phyloP scores from a whole-genome alignment of 2,113 vertebrate genomes.

The Pelvicachromis taeniatus region DNA sequence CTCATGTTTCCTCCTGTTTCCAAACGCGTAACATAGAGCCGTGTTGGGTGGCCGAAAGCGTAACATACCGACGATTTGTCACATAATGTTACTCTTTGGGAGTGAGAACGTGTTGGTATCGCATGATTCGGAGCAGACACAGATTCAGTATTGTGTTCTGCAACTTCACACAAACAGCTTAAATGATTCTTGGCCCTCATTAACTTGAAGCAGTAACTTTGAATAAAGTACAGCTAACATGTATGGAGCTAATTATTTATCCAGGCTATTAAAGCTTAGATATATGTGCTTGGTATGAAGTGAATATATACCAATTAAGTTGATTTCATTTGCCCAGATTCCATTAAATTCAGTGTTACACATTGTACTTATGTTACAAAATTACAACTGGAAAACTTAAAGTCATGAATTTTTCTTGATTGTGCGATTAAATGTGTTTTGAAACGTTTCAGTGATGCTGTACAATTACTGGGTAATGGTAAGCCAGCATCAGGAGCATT shows the following conservation, averaged over 20 bases:
- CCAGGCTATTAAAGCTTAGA: neutral
- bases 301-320: neutral
- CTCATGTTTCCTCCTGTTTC: too few relatives aligned
- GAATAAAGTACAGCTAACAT: neutral
- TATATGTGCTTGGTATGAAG: neutral
- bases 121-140: neutral
- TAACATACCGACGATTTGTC: too few relatives aligned
- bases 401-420: neutral
- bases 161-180: neutral
- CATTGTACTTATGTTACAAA: rapidly evolving
- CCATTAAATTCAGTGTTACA: neutral
- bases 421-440: neutral
- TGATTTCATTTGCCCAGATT: neutral
- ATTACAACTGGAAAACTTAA: neutral
- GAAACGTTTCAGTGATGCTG: neutral
- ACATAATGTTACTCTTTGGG: too few relatives aligned
- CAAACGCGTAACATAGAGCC: too few relatives aligned
- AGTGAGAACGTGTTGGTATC: neutral
- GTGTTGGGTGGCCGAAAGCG: too few relatives aligned
- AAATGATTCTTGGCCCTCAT: neutral
- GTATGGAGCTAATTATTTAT: neutral
- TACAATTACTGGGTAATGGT: neutral
- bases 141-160: rapidly evolving
- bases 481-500: neutral
- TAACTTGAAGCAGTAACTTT: neutral